Base-by-base conservation (phyloP, 2,888 invertebrate species). In the Platycheirus rosarum region DNA sequence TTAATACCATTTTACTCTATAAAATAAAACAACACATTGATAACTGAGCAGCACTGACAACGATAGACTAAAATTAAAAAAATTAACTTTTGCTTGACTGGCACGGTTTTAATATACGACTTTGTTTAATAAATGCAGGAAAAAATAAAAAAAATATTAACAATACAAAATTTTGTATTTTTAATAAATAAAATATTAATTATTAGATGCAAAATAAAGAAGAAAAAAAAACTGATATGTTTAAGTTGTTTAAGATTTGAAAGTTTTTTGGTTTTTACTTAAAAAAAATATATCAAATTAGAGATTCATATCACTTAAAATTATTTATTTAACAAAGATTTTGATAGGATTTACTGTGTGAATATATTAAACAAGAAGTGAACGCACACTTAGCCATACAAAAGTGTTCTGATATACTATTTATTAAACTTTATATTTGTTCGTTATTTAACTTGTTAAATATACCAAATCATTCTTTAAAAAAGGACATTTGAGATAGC, bases 31-130 rank as follows among this genome's bases (percentile, higher is more conserved):
- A 76, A 80, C 76, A 80, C 66, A 80, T 49, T 46, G 35, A 35
- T 44, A 80, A 80, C 65, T 70, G 26, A 80, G 70, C 70, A 80
- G 76, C 80, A 44, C 18, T 66, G 76, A 76, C 65, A 80, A 70
- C 69, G 57, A 76, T 48, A 80, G 62, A 76, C 51, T 60, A 60
- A 80, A 71, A 80, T 66, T 70, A 66, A 55, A 55, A 68, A 32
- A n/a, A 60, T 26, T 75, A 57, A 60, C 13, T 37, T 69, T 79
- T 49, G 49, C 57, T 74, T 57, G 55, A 79, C 73, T 78, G 66
- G 78, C 78, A 78, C 49, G 7, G 42, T 16, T 57, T 37, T 40
- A 20, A 63, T 29, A 55, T 60, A 76, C 60, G 65, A 53, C 32
- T 60, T 60, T 69, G 63, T 48, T 74, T 35, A 62, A 74, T 68